phyloP scores from a whole-genome alignment of 2,797 vertebrate species.

The Chaunax sp. region DNA sequence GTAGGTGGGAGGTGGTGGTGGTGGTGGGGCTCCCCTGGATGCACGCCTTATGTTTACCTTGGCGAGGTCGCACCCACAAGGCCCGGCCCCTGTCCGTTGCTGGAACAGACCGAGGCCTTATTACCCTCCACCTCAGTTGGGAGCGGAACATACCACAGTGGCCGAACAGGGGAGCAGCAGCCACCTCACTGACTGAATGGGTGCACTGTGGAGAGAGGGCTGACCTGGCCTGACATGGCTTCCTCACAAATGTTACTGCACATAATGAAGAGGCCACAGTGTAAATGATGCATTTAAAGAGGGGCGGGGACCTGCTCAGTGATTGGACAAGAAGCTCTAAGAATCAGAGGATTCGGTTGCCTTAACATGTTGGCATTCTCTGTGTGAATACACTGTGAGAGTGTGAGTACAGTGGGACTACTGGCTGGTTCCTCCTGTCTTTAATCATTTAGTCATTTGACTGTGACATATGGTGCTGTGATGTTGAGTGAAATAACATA shows the following conservation, averaged over 20 bases:
- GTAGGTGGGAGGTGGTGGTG: constrained; percentile 27
- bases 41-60: constrained; percentile 81
- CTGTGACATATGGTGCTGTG: no score
- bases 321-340: constrained; percentile 18
- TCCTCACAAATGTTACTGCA: constrained; percentile 48
- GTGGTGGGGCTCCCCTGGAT: constrained; percentile 65
- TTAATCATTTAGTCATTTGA: not conserved
- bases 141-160: constrained; percentile 76
- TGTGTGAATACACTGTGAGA: constrained; percentile 28
- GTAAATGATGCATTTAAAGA: constrained; percentile 67
- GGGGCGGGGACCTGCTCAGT: constrained; percentile 30
- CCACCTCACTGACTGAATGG: constrained; percentile 76
- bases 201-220: constrained; percentile 68
- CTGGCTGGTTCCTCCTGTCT: constrained; percentile 5
- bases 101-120: constrained; percentile 81
- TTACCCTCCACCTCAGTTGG: constrained; percentile 71
- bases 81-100: constrained; percentile 60
- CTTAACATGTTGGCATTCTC: constrained; percentile 26
- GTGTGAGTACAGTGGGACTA: not conserved
- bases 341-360: constrained; percentile 33
- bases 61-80: constrained; percentile 64
- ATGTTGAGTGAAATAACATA: not conserved
- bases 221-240: constrained; percentile 48
- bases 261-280: constrained; percentile 58
- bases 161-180: constrained; percentile 64